Evolutionary conservation across 2,888 invertebrate species (phyloP), one percentile per base, ranked within the genome.

Genomic region (Lepas anatifera): DNA sequence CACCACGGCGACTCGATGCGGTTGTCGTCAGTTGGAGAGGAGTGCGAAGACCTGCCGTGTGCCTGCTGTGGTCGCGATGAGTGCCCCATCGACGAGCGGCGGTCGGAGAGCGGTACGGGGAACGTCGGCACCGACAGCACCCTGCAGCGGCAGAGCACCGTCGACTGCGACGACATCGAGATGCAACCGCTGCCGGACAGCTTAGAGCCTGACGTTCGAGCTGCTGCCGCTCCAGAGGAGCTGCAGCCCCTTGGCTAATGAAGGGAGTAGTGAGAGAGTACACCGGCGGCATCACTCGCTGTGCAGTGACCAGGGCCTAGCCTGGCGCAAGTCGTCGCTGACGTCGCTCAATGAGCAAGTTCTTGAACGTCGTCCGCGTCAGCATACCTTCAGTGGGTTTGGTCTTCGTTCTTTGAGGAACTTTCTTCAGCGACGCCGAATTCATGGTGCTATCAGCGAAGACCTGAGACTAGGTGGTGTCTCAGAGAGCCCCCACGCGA

Each of bases 31-130:
- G 58, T 58, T 10, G 58, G 58, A 22, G 58, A 58, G 35, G 58
- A 58, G 58, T 58, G 58, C 35, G 58, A 58, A 8, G 58, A 58
- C 22, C 35, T 58, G 32, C 58, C 58, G 35, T 58, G 58, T 35
- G 58, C 58, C 22, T 58, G 58, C 58, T 58, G 58, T 35, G 58
- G 29, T 18, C 35, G 10, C 22, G 58, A 58, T 1, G 58, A 6
- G 22, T 58, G 58, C 58, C 4, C 35, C 7, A 1, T 35, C 6
- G 58, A 58, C 58, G 32, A 35, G 58, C 58, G 58, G 22, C 58
- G 35, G 35, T 35, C 10, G 25, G 32, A 32, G 22, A 25, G 32
- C 22, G 58, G 35, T 8, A 10, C 22, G 22, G 1, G 18, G 0
- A 35, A 58, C 58, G 7, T 35, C 22, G 58, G 35, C 52, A 6